These are phyloP conservation scores for Sebastes reedi DNA, from an alignment of 2,797 vertebrate species.

Conservation along the genomic window DNA sequence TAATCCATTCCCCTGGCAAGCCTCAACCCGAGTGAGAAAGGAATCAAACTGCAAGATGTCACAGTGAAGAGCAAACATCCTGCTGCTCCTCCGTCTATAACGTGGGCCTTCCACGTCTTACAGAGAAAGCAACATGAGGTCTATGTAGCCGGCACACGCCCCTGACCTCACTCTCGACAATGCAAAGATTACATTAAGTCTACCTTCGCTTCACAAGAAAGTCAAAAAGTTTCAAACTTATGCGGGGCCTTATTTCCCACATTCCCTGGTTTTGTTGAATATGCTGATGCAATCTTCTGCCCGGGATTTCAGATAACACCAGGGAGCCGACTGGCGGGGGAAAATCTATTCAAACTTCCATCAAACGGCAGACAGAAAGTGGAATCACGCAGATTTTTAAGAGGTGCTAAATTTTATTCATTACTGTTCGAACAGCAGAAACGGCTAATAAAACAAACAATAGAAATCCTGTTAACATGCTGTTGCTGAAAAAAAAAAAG, in stretches of 20 bases:
- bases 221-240: constrained; percentile 20
- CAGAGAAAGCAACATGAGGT: background rate
- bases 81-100: constrained; percentile 11
- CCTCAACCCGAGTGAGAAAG: constrained; percentile 27
- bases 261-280: constrained; percentile 51
- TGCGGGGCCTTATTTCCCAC: constrained; percentile 25
- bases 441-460: background rate
- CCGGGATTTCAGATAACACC: constrained; percentile 52
- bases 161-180: constrained; percentile 17
- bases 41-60: constrained; percentile 36
- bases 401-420: constrained; percentile 8
- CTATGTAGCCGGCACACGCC: background rate
- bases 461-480: background rate
- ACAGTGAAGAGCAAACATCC: constrained; percentile 28
- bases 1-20: constrained; percentile 57
- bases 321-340: constrained; percentile 27
- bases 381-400: constrained; percentile 19
- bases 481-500: background rate
- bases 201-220: constrained; percentile 22
- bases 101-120: background rate
- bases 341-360: constrained; percentile 36
- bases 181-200: constrained; percentile 23
- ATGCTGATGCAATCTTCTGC: constrained; percentile 67
- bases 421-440: constrained; percentile 15
- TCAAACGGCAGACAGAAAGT: constrained; percentile 36